Evolutionary conservation across 1,140 invertebrate genomes (phyloP).

Genomic region (Monochamus saltuarius): DNA sequence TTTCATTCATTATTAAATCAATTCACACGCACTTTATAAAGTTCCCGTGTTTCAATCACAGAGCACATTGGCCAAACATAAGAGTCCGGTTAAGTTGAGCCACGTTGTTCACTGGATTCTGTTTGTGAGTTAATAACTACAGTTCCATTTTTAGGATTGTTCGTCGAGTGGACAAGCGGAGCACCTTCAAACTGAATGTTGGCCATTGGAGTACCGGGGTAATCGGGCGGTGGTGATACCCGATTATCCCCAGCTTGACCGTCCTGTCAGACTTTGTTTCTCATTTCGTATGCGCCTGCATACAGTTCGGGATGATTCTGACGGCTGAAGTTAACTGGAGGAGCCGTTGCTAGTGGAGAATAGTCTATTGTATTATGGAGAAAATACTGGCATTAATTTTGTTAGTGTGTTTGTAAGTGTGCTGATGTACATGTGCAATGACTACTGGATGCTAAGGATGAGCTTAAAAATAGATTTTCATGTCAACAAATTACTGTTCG

Average conservation of each 20-base stretch:
- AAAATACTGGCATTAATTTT: slow-evolving; percentile 41
- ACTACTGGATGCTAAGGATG: no score
- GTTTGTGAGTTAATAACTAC: background rate
- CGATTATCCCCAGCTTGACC: slow-evolving; percentile 35
- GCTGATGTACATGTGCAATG: background rate
- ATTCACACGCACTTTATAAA: slow-evolving; percentile 38
- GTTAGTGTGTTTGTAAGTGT: slow-evolving; percentile 17
- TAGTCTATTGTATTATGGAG: slow-evolving; percentile 47
- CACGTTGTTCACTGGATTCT: background rate
- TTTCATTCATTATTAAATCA: slow-evolving; percentile 32
- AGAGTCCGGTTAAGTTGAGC: background rate
- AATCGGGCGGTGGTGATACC: slow-evolving; percentile 49
- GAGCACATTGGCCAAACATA: slow-evolving; percentile 37
- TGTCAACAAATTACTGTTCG: no score
- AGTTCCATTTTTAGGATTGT: no score
- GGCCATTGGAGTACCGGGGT: slow-evolving; percentile 47
- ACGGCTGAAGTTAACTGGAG: slow-evolving; percentile 52
- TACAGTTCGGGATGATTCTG: slow-evolving; percentile 56
- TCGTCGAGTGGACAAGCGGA: slow-evolving; percentile 4
- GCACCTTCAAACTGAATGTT: slow-evolving; percentile 35
- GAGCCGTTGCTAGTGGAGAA: slow-evolving; percentile 61
- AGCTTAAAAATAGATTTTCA: no score
- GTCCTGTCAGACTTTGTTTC: slow-evolving; percentile 52
- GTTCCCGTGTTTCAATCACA: slow-evolving; percentile 41
- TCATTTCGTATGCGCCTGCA: slow-evolving; percentile 64